Conservation (phyloP, 2,797 vertebrate genomes). For the Lacerta bilineata region DNA sequence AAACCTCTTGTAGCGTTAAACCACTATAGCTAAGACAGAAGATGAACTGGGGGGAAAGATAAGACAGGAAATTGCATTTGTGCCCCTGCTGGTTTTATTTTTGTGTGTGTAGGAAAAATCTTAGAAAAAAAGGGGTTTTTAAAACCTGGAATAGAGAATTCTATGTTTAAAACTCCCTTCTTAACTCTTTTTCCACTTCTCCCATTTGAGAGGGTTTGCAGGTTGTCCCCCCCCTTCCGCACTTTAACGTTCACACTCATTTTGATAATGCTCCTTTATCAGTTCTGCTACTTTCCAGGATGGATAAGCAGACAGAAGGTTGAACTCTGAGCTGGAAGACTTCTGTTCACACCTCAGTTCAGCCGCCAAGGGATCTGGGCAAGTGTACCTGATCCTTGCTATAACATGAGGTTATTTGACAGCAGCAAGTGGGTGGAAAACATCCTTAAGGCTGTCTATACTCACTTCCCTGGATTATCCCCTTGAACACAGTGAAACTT, state of each 20-base stretch:
- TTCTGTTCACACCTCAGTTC: not conserved
- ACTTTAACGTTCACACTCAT: not conserved
- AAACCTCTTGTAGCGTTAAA: not conserved
- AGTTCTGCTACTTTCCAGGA: not conserved
- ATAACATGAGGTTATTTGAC: not conserved
- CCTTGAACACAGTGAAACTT: no score
- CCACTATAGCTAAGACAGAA: not conserved
- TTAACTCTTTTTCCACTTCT: not conserved
- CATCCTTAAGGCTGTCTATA: no score
- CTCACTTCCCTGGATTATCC: not conserved
- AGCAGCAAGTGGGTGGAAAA: not conserved
- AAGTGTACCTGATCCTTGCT: not conserved
- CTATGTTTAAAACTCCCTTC: not conserved
- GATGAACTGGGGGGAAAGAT: not conserved
- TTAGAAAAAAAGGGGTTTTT: not conserved
- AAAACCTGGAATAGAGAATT: not conserved
- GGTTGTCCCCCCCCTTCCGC: no score
- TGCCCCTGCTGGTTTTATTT: not conserved
- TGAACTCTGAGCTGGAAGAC: not conserved
- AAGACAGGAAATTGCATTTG: not conserved
- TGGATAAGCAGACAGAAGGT: not conserved
- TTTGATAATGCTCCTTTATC: not conserved
- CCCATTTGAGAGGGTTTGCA: not conserved
- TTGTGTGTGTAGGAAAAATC: not conserved
- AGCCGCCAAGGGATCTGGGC: no score